A percentile compares a stretch with the other conserved stretches of the same genome.
These are phyloP conservation scores for Echinops telfairi DNA, from an alignment of 2,113 vertebrate genomes.

Conservation along the genomic window DNA sequence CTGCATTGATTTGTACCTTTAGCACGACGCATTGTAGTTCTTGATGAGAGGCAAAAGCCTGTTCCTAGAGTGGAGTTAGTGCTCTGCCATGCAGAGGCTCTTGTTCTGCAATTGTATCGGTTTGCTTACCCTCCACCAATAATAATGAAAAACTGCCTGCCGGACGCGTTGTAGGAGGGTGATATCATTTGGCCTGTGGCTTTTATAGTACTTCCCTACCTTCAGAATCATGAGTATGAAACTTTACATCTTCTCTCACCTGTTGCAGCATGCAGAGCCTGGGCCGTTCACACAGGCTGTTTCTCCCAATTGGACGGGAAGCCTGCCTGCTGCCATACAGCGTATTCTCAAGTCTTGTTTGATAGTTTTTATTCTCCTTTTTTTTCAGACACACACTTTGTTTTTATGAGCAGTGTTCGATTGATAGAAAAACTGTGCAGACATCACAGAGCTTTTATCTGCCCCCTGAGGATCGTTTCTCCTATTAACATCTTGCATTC, in stretches of 20 bases:
- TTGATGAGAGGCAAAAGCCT: neutral
- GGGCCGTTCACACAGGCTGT: neutral
- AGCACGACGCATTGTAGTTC: neutral
- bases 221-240: neutral
- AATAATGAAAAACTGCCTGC: neutral
- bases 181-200: neutral
- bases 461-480: neutral
- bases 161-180: neutral
- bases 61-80: neutral
- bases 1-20: conserved; percentile 64
- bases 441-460: neutral
- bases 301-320: neutral
- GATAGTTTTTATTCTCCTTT: neutral
- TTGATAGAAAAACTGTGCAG: neutral
- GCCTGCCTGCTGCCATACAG: too few species aligned
- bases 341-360: fast-evolving
- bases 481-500: neutral
- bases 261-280: neutral
- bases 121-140: neutral
- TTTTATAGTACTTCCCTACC: neutral
- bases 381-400: neutral
- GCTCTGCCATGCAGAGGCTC: neutral
- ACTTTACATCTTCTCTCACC: neutral
- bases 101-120: neutral
- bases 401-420: neutral